These are phyloP conservation scores for Tetheella fluctuosa DNA, from an alignment of 2,888 invertebrate species.

Conservation along the genomic window DNA sequence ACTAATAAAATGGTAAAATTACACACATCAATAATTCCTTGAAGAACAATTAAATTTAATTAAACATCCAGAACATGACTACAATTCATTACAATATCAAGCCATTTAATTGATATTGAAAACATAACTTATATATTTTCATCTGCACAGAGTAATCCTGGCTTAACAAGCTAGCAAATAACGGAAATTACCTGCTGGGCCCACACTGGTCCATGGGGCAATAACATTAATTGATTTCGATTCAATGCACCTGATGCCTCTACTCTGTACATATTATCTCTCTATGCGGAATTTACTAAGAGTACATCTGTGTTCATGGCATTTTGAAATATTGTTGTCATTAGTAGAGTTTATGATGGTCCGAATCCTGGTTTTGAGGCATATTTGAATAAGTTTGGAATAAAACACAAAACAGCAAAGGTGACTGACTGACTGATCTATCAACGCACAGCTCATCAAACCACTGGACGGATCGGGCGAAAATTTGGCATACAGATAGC, in stretches of 20 bases:
- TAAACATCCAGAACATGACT: too few relatives aligned
- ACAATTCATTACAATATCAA: background rate
- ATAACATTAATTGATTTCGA: slow-evolving; percentile 76
- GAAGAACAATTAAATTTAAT: too few relatives aligned
- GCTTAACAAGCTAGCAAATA: slow-evolving; percentile 56
- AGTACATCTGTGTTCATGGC: background rate
- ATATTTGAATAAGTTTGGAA: too few relatives aligned
- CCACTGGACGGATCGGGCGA: too few relatives aligned
- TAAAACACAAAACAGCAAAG: too few relatives aligned
- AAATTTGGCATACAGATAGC: too few relatives aligned
- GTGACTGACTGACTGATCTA: too few relatives aligned
- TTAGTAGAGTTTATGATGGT: background rate
- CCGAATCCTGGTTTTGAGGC: too few relatives aligned
- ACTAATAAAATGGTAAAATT: too few relatives aligned
- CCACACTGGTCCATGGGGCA: slow-evolving; percentile 38
- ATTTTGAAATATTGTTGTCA: background rate
- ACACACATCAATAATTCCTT: too few relatives aligned
- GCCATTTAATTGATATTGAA: slow-evolving; percentile 7
- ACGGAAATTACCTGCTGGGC: slow-evolving; percentile 46
- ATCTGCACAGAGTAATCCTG: slow-evolving; percentile 39
- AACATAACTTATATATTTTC: slow-evolving; percentile 22
- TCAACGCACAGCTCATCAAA: too few relatives aligned
- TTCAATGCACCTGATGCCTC: slow-evolving; percentile 65
- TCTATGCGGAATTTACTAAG: slow-evolving; percentile 1
- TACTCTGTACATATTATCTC: slow-evolving; percentile 34